phyloP scores from a whole-genome alignment of 2,797 vertebrate genomes.

The Salarias fasciatus region DNA sequence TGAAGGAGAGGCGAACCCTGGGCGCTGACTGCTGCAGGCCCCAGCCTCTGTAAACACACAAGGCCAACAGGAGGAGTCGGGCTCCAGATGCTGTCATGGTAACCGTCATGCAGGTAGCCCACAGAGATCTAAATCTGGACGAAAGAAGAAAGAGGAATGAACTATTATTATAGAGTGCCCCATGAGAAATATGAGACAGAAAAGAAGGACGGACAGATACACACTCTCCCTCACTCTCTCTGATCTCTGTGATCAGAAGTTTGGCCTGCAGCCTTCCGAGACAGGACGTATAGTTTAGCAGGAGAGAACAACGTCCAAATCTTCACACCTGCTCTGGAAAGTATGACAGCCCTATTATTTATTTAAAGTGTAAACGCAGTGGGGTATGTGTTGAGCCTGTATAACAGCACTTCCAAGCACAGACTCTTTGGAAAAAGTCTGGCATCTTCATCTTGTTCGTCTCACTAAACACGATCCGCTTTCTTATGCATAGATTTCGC shows the following conservation, averaged over 20 bases:
- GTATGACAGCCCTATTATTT: constrained; percentile 76
- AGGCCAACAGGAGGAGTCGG: constrained; percentile 78
- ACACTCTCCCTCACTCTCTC: constrained; percentile 41
- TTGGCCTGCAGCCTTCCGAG: constrained; percentile 72
- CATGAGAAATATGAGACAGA: constrained; percentile 74
- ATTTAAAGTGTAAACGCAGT: constrained; percentile 72
- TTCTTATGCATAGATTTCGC: constrained; percentile 34
- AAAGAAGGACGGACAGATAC: constrained; percentile 60
- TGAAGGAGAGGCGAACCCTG: constrained; percentile 83
- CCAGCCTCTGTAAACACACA: constrained; percentile 77
- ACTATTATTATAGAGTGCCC: constrained; percentile 75
- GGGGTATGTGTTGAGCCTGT: constrained; percentile 64
- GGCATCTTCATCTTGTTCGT: constrained; percentile 19
- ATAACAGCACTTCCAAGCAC: constrained; percentile 37
- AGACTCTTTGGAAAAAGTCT: constrained; percentile 29
- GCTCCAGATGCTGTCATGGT: constrained; percentile 79
- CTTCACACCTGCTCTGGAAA: constrained; percentile 77
- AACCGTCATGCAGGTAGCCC: constrained; percentile 79
- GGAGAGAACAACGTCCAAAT: constrained; percentile 71
- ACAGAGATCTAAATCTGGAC: constrained; percentile 81
- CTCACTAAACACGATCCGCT: constrained; percentile 21
- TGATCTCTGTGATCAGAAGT: constrained; percentile 76
- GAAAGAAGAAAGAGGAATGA: constrained; percentile 71
- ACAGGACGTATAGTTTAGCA: constrained; percentile 62
- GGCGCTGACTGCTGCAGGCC: constrained; percentile 80